Percentiles rank a stretch among this genome's conserved stretches.
Evolutionary conservation across 2,797 vertebrate genomes (phyloP).

Genomic region (Tenualosa ilisha): DNA sequence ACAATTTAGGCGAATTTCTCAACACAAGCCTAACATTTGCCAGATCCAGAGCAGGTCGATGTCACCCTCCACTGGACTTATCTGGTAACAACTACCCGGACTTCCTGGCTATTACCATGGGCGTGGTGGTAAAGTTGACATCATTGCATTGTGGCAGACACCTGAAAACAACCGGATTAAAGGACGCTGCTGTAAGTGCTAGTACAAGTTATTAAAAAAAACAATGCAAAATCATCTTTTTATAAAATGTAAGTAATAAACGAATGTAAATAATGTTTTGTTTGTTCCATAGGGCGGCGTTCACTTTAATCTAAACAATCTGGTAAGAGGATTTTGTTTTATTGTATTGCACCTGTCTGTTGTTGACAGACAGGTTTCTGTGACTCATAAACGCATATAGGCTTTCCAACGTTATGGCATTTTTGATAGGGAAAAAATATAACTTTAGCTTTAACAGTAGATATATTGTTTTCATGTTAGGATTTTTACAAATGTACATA

Average conservation of each 20-base stretch:
- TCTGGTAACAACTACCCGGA: not conserved
- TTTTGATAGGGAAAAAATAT: not conserved
- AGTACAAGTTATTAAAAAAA: not conserved
- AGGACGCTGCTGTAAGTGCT: constrained; percentile 83
- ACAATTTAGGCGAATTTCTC: too few relatives aligned
- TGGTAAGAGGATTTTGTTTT: constrained; percentile 61
- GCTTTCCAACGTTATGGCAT: not conserved
- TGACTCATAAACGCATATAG: constrained; percentile 21
- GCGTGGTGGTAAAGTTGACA: constrained; percentile 60
- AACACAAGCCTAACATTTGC: too few relatives aligned
- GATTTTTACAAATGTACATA: not conserved
- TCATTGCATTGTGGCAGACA: constrained; percentile 60
- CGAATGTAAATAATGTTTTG: constrained; percentile 41
- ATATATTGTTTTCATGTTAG: not conserved
- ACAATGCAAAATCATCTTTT: constrained; percentile 19
- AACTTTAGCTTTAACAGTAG: not conserved
- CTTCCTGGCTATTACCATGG: constrained; percentile 57
- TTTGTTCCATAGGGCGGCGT: constrained; percentile 81
- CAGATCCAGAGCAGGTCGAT: not conserved
- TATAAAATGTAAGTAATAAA: not conserved
- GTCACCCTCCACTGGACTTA: not conserved
- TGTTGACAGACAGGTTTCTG: constrained; percentile 29
- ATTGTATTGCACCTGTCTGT: constrained; percentile 60
- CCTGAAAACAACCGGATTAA: constrained; percentile 74
- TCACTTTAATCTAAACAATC: constrained; percentile 71